Base-by-base conservation (phyloP, 1,140 invertebrate genomes). In the Drosophila lini region DNA sequence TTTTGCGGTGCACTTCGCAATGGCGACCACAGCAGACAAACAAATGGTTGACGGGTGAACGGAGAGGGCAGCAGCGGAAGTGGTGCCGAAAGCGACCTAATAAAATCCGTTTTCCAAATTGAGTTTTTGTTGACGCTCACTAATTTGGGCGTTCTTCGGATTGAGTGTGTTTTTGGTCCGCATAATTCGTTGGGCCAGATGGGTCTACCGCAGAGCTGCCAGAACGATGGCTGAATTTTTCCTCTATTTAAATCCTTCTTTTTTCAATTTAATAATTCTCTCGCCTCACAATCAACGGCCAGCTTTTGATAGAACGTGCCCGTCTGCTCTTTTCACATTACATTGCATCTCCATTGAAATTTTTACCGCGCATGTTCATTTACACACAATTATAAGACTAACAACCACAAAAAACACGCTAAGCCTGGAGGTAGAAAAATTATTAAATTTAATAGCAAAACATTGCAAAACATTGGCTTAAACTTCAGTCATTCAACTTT, bases 381-480 rank as follows among this genome's bases (percentile, higher is more conserved):
- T 68, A 50, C 61, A 70, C 77, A 70, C 77, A 86, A 83, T 83
- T 86, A 83, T 74, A 70, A 58, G 58, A 48, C 69, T 67, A 69
- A 77, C 65, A 57, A 57, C 28, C 61, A 62, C 73, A 61, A 50
- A 40, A 9, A 15, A n/a, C 7, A 9, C 22, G 25, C 22, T 19
- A 28, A 47, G 44, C 53, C 32, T 78, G 74, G 38, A 36, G 52
- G 65, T 32, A 47, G 40, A 16, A 40, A 41, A 48, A 89, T 47
- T 74, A 81, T 74, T 70, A 78, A 89, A 89, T 88, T 89, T 53
- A 38, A 38, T 38, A 38, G 19, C 32, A 80, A 84, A 86, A 80
- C 60, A 57, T 45, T 45, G 48, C 68, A 31, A 32, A 32, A 9
- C 11, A n/a, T 9, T 2, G 15, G 10, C 9, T 50, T 7, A 8